These are phyloP conservation scores for Epirrita christyi DNA, from an alignment of 2,888 invertebrate species.

Conservation along the genomic window DNA sequence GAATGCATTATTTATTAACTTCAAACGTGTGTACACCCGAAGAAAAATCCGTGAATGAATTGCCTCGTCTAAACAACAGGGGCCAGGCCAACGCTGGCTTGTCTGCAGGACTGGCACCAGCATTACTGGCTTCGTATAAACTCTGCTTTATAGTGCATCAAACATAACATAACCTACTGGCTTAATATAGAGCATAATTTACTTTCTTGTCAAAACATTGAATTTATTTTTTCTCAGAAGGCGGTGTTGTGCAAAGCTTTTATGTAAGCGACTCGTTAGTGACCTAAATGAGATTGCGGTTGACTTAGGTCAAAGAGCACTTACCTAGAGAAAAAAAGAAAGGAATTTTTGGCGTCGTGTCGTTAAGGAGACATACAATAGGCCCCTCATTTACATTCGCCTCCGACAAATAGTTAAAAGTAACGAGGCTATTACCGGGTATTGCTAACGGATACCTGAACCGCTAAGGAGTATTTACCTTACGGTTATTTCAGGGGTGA, in stretches of 20 bases:
- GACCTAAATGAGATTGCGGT: conserved; percentile 24
- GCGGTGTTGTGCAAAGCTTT: conserved; percentile 14
- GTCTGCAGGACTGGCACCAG: conserved; percentile 26
- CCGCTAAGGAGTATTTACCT: conserved; percentile 33
- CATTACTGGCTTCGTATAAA: too few relatives aligned
- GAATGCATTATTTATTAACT: too few relatives aligned
- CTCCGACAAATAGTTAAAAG: conserved; percentile 37
- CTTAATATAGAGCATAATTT: background rate
- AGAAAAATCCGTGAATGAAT: background rate
- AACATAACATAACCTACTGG: too few relatives aligned
- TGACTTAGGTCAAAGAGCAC: conserved; percentile 21
- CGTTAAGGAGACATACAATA: conserved; percentile 31
- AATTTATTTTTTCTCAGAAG: background rate
- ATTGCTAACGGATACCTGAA: conserved; percentile 31
- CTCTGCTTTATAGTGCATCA: too few relatives aligned
- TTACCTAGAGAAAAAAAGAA: conserved; percentile 25
- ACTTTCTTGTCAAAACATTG: background rate
- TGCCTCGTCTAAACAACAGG: conserved; percentile 26
- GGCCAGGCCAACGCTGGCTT: conserved; percentile 27
- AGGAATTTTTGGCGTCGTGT: conserved; percentile 23
- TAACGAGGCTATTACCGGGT: conserved; percentile 34
- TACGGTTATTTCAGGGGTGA: conserved; percentile 32
- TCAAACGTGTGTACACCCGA: too few relatives aligned
- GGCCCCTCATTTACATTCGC: conserved; percentile 35
- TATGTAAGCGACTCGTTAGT: conserved; percentile 28